These are phyloP conservation scores for Odontamblyopus lacepedii DNA, from an alignment of 2,797 vertebrate species.

Conservation along the genomic window DNA sequence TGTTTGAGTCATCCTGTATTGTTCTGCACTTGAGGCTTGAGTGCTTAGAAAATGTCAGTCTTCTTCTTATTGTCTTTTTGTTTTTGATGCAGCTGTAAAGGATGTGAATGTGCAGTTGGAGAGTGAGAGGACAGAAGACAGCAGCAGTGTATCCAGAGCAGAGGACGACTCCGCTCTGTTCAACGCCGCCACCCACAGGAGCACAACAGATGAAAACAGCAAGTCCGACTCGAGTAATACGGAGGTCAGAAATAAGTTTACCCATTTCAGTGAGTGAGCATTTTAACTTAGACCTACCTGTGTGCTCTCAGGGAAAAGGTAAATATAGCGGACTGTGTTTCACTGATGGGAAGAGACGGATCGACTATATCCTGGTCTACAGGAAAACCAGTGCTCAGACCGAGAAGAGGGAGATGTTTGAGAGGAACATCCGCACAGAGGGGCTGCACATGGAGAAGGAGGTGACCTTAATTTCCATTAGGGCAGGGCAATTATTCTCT, in stretches of 20 bases:
- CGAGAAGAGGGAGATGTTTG: conserved; percentile 92
- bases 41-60: too few relatives aligned
- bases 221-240: conserved; percentile 75
- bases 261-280: neutral
- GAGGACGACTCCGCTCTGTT: conserved; percentile 86
- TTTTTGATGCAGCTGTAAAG: conserved; percentile 65
- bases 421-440: conserved; percentile 91
- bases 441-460: conserved; percentile 93
- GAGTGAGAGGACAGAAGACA: conserved; percentile 81
- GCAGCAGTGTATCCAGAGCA: conserved; percentile 83
- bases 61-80: neutral
- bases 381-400: conserved; percentile 86
- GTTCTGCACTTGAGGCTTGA: too few relatives aligned
- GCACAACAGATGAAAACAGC: conserved; percentile 85
- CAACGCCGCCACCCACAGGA: conserved; percentile 85
- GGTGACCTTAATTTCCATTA: conserved; percentile 58
- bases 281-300: conserved; percentile 13
- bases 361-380: conserved; percentile 93
- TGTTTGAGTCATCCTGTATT: too few relatives aligned
- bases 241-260: conserved; percentile 77
- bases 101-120: conserved; percentile 87
- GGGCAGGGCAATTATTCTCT: too few relatives aligned
- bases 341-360: conserved; percentile 87
- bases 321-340: conserved; percentile 86
- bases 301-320: conserved; percentile 76